Conservation (phyloP, 2,888 invertebrate species). For the Drosophila acutilabella region DNA sequence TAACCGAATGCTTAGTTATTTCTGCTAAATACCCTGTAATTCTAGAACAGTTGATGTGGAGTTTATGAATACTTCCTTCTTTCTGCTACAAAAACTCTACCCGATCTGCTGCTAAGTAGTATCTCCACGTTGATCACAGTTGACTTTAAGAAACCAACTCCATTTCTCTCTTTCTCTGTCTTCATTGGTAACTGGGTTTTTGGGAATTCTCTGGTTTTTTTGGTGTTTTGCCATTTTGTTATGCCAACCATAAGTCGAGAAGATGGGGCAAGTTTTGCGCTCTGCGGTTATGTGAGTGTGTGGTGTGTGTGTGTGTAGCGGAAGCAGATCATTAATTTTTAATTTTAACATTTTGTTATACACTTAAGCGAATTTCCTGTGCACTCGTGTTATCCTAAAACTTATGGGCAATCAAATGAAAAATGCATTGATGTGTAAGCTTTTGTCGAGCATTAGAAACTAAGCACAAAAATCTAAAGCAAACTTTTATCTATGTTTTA, state of each 20-base stretch:
- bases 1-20: conserved; percentile 44
- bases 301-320: conserved; percentile 36
- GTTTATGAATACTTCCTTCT: no score
- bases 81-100: no score
- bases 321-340: conserved; percentile 73
- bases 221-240: conserved; percentile 35
- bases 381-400: conserved; percentile 44
- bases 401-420: conserved; percentile 58
- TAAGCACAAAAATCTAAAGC: neutral
- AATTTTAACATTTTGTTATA: conserved; percentile 74
- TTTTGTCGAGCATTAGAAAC: conserved; percentile 7
- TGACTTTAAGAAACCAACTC: neutral
- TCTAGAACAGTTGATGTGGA: no score
- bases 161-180: neutral
- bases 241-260: conserved; percentile 22
- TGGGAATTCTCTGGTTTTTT: conserved; percentile 22
- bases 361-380: conserved; percentile 66
- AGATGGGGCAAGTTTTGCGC: conserved; percentile 27
- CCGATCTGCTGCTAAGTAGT: neutral
- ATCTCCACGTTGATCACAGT: neutral
- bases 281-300: conserved; percentile 34
- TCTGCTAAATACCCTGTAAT: conserved; percentile 3
- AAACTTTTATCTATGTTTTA: neutral
- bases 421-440: conserved; percentile 63
- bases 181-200: conserved; percentile 31